Evolutionary conservation across 2,888 invertebrate species (phyloP).

Genomic region (Pachycephus smyrnensis): DNA sequence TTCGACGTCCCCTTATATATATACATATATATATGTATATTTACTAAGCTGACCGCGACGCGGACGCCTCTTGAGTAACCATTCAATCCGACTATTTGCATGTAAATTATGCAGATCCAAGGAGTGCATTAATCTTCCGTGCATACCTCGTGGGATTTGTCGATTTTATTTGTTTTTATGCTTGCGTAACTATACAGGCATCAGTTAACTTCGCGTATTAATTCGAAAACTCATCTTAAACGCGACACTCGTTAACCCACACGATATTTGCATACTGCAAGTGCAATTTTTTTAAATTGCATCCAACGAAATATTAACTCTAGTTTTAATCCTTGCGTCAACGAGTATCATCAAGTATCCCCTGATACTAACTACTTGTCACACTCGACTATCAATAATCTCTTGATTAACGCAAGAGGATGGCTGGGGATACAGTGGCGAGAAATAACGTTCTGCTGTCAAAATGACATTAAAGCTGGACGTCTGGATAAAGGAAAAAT

Average conservation of each 20-base stretch:
- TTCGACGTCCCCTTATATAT: too few species aligned
- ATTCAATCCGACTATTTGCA: conserved; percentile 44
- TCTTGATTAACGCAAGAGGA: neutral
- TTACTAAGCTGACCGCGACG: neutral
- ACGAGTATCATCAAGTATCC: neutral
- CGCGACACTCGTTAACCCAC: conserved; percentile 8
- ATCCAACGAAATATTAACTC: neutral
- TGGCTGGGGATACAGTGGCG: neutral
- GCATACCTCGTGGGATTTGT: conserved; percentile 39
- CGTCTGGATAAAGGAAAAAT: neutral
- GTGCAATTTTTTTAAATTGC: neutral
- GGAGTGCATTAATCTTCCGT: conserved; percentile 48
- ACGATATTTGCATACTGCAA: neutral
- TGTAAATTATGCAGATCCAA: conserved; percentile 48
- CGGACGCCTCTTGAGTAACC: conserved; percentile 30
- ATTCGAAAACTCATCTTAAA: conserved; percentile 2
- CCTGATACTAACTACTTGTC: neutral
- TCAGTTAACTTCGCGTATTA: conserved; percentile 2
- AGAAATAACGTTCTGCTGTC: neutral
- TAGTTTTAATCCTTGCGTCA: neutral
- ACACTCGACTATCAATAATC: neutral
- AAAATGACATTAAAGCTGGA: neutral
- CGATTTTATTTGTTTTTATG: conserved; percentile 42
- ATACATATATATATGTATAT: neutral
- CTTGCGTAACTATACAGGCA: conserved; percentile 35